Evolutionary conservation across 2,113 vertebrate genomes (phyloP).

Genomic region (Tachysurus vachellii): DNA sequence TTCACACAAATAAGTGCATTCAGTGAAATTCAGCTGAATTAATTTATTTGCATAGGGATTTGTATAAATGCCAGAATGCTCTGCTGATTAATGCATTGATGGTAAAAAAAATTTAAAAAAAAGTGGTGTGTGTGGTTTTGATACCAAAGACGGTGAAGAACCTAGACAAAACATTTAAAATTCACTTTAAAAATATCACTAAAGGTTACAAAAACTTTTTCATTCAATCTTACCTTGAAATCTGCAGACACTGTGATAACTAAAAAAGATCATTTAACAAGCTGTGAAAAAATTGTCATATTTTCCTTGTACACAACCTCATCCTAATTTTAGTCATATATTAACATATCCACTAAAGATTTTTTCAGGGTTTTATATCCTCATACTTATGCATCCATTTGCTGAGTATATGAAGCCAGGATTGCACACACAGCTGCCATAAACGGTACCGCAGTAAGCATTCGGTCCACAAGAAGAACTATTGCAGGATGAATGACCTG

Average conservation of each 20-base stretch:
- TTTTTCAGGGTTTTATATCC: background rate
- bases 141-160: background rate
- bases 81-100: too few species aligned
- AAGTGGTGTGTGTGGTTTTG: too few species aligned
- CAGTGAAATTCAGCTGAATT: background rate
- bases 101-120: too few species aligned
- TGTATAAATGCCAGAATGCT: background rate
- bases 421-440: slow-evolving; percentile 4
- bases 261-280: background rate
- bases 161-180: background rate
- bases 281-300: background rate
- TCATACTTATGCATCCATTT: background rate
- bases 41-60: too few species aligned
- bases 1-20: background rate
- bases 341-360: background rate
- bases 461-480: background rate
- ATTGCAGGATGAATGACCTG: slow-evolving; percentile 14
- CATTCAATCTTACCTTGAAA: background rate
- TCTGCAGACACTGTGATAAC: rapidly evolving
- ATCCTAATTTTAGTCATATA: background rate
- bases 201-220: background rate
- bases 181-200: background rate
- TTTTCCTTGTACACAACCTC: background rate
- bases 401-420: background rate
- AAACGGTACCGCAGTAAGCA: background rate